phyloP scores from a whole-genome alignment of 2,113 vertebrate species.

The Pseudois nayaur region DNA sequence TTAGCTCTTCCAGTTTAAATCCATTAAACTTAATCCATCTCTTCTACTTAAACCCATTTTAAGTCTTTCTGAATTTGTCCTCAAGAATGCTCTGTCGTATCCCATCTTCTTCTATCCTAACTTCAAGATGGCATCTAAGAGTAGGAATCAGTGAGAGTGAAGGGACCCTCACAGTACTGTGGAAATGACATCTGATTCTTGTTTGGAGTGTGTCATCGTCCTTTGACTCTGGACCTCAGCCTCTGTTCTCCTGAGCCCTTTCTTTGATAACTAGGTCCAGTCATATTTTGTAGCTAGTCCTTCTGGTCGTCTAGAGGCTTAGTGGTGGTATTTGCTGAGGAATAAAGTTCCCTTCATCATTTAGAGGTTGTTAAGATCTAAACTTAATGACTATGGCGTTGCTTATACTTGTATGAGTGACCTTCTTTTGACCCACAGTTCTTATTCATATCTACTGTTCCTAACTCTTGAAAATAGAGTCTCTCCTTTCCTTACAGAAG shows the following conservation, averaged over 20 bases:
- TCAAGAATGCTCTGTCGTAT: not conserved
- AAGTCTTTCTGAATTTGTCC: not conserved
- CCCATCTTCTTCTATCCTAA: not conserved
- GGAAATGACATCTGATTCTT: not conserved
- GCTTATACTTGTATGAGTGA: not conserved
- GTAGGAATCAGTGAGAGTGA: accelerated
- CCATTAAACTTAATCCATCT: not conserved
- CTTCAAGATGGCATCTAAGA: not conserved
- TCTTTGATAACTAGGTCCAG: not conserved
- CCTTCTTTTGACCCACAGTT: not conserved
- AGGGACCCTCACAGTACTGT: too few species aligned
- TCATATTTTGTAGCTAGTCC: not conserved
- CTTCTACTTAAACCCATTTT: not conserved
- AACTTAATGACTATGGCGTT: not conserved
- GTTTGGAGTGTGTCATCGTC: not conserved
- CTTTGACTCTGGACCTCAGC: not conserved
- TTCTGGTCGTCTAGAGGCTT: not conserved
- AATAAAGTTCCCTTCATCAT: not conserved
- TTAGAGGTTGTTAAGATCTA: not conserved
- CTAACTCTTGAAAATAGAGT: not conserved
- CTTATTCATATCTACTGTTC: not conserved
- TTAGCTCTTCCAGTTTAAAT: not conserved
- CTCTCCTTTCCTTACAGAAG: not conserved
- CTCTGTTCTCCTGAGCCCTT: not conserved
- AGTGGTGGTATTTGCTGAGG: not conserved